Evolutionary conservation across 2,888 invertebrate genomes (phyloP).

Genomic region (Melanostoma scalare): DNA sequence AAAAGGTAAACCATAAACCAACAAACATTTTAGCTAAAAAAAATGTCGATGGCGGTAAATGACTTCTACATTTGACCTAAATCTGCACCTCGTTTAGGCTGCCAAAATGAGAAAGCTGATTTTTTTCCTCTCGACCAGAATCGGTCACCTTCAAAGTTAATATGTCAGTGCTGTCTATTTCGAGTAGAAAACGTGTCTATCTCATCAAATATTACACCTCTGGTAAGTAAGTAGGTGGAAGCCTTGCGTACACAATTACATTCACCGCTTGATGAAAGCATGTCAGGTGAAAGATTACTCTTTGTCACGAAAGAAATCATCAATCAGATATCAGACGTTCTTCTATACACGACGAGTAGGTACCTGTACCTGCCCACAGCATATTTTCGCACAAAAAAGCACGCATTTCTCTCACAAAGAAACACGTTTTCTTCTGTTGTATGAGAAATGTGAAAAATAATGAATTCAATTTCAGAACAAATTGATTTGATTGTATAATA

Average conservation of each 20-base stretch:
- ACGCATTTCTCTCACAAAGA: constrained; percentile 12
- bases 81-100: neutral
- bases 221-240: neutral
- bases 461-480: constrained; percentile 28
- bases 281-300: constrained; percentile 32
- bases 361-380: neutral
- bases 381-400: neutral
- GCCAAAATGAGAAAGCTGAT: constrained; percentile 19
- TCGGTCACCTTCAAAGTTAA: constrained; percentile 23
- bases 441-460: constrained; percentile 9
- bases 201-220: constrained; percentile 1
- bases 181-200: neutral
- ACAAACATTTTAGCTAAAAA: too few relatives aligned
- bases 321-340: constrained; percentile 16
- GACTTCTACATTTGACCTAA: neutral
- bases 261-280: constrained; percentile 19
- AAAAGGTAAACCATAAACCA: too few relatives aligned
- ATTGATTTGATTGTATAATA: constrained; percentile 33
- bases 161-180: constrained; percentile 14
- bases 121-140: neutral
- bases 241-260: constrained; percentile 1
- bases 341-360: neutral
- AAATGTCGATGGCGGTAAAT: too few relatives aligned
- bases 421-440: constrained; percentile 4
- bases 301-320: constrained; percentile 33